Base-by-base conservation (phyloP, 2,113 vertebrate species). In the Procavia capensis region DNA sequence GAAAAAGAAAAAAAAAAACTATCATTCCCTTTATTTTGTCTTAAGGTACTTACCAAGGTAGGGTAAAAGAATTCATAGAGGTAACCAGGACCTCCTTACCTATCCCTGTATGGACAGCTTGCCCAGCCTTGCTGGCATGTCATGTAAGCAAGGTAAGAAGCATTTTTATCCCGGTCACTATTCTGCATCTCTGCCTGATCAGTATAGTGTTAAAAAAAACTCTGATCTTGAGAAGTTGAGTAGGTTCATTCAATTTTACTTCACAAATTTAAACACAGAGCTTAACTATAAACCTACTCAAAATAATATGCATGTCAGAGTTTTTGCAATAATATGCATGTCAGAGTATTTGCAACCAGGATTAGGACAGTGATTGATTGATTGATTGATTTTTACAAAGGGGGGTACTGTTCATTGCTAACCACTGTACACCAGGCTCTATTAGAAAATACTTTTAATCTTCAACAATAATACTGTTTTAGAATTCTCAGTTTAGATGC, bases 401-500 rank as follows among this genome's bases (percentile, higher is more conserved):
- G 4, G 17, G 50, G 17, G 54, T 81, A 72, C 39, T 82, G 54
- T 82, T 78, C 75, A 94, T 6, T 76, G 68, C 81, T 14, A 20
- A 85, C 4, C 34, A 24, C 43, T 50, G 24, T 31, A 63, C 6
- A 72, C 24, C 45, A 47, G 64, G 31, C 64, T 68, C 83, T 47
- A 4, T 43, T 59, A 41, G 68, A 34, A 81, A 91, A 81, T 45
- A n/a, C 39, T n/a, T 43, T 84, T 79, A 84, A 94, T 39, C n/a
- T 20, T 54, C 50, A 63, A 63, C 16, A 20, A 6, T 75, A 64
- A 47, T 78, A 61, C 5, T 13, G 47, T 34, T 74, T 64, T 79
- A 57, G 76, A 64, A 91, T 43, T 88, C 83, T 54, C 61, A 61
- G 43, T 82, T 94, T 82, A 78, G 78, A 78, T 34, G 70, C 90